phyloP scores from a whole-genome alignment of 2,797 vertebrate species.

The Enteromius anoplus region DNA sequence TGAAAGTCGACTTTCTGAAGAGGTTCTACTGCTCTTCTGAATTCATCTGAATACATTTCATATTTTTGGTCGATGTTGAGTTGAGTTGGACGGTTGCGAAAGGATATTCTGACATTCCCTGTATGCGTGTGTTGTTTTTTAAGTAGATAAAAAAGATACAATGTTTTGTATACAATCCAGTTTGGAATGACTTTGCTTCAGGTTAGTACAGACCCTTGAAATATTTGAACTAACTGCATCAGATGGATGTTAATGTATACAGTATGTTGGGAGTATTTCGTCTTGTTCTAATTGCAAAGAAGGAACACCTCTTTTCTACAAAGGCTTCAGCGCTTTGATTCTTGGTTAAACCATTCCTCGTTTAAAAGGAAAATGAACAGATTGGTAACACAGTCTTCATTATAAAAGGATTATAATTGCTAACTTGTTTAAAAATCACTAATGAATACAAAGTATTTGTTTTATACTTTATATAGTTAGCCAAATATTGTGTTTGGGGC shows the following conservation, averaged over 20 bases:
- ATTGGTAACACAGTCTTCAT: constrained; percentile 3
- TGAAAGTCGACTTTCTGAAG: background rate
- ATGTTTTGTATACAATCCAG: constrained; percentile 49
- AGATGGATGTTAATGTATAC: constrained; percentile 33
- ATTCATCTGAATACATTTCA: background rate
- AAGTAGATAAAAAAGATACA: constrained; percentile 62
- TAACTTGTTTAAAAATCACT: constrained; percentile 34
- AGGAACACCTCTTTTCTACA: constrained; percentile 10
- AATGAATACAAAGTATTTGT: constrained; percentile 38
- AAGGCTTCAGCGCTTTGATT: constrained; percentile 15
- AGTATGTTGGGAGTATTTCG: constrained; percentile 33
- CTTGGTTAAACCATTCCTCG: constrained; percentile 51
- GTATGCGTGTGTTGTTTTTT: constrained; percentile 53
- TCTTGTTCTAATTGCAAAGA: constrained; percentile 39
- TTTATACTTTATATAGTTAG: constrained; percentile 11
- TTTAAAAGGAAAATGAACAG: constrained; percentile 21
- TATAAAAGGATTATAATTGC: constrained; percentile 10
- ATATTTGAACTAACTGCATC: constrained; percentile 33
- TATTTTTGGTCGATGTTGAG: background rate
- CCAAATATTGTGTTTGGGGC: background rate
- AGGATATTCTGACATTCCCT: constrained; percentile 73
- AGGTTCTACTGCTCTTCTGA: constrained; percentile 40
- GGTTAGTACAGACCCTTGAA: constrained; percentile 18
- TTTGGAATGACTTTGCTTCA: constrained; percentile 19
- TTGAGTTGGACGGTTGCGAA: background rate